Evolutionary conservation across 2,888 invertebrate species (phyloP), one percentile per base, ranked within the genome.

Genomic region (Octonoba sinensis): DNA sequence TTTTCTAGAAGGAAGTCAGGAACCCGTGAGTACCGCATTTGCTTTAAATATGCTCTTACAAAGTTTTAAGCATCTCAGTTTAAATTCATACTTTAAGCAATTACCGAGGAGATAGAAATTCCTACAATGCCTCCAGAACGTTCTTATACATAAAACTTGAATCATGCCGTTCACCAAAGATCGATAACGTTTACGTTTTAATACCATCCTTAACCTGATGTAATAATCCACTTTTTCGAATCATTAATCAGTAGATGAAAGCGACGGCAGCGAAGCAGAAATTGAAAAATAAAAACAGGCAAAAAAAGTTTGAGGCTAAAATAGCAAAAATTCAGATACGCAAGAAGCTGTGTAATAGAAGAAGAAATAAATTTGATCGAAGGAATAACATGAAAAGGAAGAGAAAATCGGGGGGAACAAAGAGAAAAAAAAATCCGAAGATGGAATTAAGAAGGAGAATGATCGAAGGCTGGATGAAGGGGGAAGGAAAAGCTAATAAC

Each of bases 371-470:
- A 74, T 59, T 49, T 51, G 60, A 67, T 36, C 36, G 51, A 67
- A 69, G 44, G 36, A 59, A 59, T 47, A 49, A 49, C 57, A 27
- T 66, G 57, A 67, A 66, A 62, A 36, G 67, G 47, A 18, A 27
- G 47, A n/a, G 18, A 44, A 44, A 62, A 62, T n/a, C 20, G 47
- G n/a, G 20, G 20, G 15, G n/a, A 24, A 59, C 27, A 22, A 47
- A 65, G 64, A 70, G 69, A 76, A 44, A 44, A 64, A 67, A 64
- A 59, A 69, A 46, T 20, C 67, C 67, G 54, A 77, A 77, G 76
- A 77, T 77, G 62, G 76, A 77, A 77, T 77, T 77, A 77, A 70
- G 76, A 70, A 77, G 70, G 22, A 49, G 76, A 77, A 70, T 77
- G 76, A 77, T 70, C 62, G 69, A 77, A 64, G 69, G 44, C 49